These are phyloP conservation scores for Glaucidium brasilianum DNA, from an alignment of 2,113 vertebrate species.

Conservation along the genomic window DNA sequence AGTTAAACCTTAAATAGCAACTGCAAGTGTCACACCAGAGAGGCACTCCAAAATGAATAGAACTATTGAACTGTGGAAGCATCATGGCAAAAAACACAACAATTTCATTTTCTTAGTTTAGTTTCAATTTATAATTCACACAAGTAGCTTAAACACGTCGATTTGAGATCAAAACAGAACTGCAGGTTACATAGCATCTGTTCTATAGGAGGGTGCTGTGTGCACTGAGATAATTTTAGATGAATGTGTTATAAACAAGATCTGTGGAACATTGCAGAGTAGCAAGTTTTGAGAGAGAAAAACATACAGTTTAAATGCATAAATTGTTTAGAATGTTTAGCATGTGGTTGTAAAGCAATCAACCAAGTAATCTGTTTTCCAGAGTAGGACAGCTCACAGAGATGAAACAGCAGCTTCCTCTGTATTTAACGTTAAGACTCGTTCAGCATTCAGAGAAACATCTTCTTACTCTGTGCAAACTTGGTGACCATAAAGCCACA, in stretches of 20 bases:
- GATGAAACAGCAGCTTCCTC: constrained; percentile 46
- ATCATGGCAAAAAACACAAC: constrained; percentile 44
- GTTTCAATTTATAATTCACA: constrained; percentile 78
- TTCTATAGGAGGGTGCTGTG: constrained; percentile 77
- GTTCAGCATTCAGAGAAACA: neutral
- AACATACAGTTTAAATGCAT: constrained; percentile 73
- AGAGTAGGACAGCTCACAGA: constrained; percentile 12
- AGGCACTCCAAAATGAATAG: neutral
- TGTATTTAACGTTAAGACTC: neutral
- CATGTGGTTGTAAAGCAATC: constrained; percentile 70
- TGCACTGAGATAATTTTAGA: constrained; percentile 83
- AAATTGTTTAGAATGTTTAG: constrained; percentile 78
- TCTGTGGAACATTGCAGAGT: constrained; percentile 74
- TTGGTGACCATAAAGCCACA: neutral
- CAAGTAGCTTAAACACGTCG: constrained; percentile 76
- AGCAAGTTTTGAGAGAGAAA: constrained; percentile 71
- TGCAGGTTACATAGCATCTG: constrained; percentile 81
- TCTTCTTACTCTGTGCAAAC: neutral
- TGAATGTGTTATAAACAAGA: constrained; percentile 85
- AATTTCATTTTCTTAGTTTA: constrained; percentile 66
- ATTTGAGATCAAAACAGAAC: constrained; percentile 82
- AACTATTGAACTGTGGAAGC: constrained; percentile 22
- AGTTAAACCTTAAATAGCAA: constrained; percentile 43
- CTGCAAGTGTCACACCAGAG: neutral
- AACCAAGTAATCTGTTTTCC: constrained; percentile 52